These are phyloP conservation scores for Odontamblyopus lacepedii DNA, from an alignment of 2,797 vertebrate species.

Conservation along the genomic window DNA sequence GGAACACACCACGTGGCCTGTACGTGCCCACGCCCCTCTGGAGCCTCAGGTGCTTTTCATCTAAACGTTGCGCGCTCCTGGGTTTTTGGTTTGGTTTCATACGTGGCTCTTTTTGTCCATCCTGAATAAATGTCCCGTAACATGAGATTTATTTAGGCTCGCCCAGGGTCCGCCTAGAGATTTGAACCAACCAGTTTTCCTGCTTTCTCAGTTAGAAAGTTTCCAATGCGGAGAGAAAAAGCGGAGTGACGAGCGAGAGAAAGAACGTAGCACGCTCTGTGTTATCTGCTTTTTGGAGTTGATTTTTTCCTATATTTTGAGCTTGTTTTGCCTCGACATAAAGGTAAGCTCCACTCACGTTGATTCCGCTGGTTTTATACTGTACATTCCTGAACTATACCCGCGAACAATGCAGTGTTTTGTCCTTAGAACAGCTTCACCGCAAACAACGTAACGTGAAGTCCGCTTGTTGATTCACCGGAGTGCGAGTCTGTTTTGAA, in stretches of 20 bases:
- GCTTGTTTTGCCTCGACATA: neutral
- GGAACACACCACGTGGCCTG: neutral
- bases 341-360: conserved; percentile 38
- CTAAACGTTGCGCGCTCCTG: neutral
- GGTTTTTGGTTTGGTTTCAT: neutral
- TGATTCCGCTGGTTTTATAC: conserved; percentile 11
- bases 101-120: neutral
- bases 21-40: neutral
- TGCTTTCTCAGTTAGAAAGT: neutral
- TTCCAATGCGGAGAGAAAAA: conserved; percentile 29
- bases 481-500: neutral
- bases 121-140: conserved; percentile 12
- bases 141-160: neutral
- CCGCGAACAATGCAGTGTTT: neutral
- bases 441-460: neutral
- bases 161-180: neutral
- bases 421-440: neutral
- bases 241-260: neutral
- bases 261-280: neutral
- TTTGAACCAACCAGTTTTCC: conserved; percentile 17
- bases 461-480: neutral
- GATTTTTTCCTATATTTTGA: neutral
- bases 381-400: conserved; percentile 29
- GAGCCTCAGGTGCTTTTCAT: neutral
- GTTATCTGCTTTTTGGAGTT: neutral